Evolutionary conservation across 2,888 invertebrate genomes (phyloP).

Genomic region (Drosophila prostipennis): DNA sequence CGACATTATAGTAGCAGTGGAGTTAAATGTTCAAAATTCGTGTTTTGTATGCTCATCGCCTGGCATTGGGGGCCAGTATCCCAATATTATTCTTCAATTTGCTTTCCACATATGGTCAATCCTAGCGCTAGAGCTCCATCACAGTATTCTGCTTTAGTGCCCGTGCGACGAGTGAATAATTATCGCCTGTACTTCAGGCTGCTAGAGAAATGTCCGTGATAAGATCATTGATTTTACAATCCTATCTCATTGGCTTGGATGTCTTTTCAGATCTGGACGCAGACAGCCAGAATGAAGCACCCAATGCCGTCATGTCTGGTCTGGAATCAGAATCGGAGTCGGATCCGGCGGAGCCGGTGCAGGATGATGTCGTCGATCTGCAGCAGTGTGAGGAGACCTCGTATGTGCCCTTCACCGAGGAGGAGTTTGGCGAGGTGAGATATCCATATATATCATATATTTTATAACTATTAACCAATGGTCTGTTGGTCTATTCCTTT

Average conservation of each 20-base stretch:
- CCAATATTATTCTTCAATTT: neutral
- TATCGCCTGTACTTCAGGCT: conserved; percentile 10
- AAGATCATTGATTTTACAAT: neutral
- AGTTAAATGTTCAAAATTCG: conserved; percentile 56
- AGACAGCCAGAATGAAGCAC: conserved; percentile 88
- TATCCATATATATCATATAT: too few relatives aligned
- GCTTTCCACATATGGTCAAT: conserved; percentile 11
- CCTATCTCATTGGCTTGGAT: conserved; percentile 4
- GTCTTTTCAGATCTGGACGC: conserved; percentile 88
- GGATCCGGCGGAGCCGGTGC: conserved; percentile 82
- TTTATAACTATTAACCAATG: too few relatives aligned
- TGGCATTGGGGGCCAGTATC: neutral
- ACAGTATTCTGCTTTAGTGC: conserved; percentile 17
- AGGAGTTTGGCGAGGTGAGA: conserved; percentile 86
- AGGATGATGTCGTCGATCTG: conserved; percentile 47
- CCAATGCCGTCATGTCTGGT: conserved; percentile 85
- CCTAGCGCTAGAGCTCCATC: conserved; percentile 1
- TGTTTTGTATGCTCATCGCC: conserved; percentile 24
- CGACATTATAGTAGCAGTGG: conserved; percentile 43
- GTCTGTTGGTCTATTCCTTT: too few relatives aligned
- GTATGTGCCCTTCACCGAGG: conserved; percentile 86
- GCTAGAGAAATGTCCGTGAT: conserved; percentile 33
- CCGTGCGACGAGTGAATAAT: conserved; percentile 8
- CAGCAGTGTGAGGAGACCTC: conserved; percentile 85
- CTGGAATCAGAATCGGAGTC: conserved; percentile 87